Base-by-base conservation (phyloP, 2,888 invertebrate genomes). In the Morpho helenor region DNA sequence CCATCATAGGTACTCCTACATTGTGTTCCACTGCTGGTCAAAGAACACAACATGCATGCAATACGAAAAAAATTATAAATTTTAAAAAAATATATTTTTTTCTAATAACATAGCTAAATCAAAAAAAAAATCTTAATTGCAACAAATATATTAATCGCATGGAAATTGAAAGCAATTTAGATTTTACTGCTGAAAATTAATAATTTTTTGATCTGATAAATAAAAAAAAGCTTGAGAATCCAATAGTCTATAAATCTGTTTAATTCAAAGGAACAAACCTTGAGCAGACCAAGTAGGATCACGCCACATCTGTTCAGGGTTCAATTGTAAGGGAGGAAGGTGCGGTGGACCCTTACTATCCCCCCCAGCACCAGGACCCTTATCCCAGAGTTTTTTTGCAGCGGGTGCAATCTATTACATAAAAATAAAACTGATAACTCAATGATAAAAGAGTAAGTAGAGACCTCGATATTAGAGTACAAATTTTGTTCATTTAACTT, bases 201-300 rank as follows among this genome's bases (percentile, higher is more conserved):
- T 31, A 2, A 2, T 5, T 31, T 31, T 31, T 31, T 31, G 1
- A 31, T 3, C 31, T 0, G 3, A 31, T 5, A 5, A 31, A 31
- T 31, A 31, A 31, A 31, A 31, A 5, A 31, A 31, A 31, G 31
- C 31, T 31, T 5, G 31, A 31, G 31, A 31, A 31, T 31, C 5
- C 31, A 31, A 31, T 31, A 31, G 5, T 31, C 31, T 31, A 31
- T 16, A 16, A 16, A 5, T 31, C 31, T 31, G 31, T 2, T 31
- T 31, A 31, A 31, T 1, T 31, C 31, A 16, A 16, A 52, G 40
- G 39, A 39, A 60, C 71, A 90, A 91, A 94, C 96, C 96, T 92
- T 96, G 96, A 68, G 97, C 96, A 75, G 97, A 97, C 97, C 97
- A 97, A 72, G 97, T 96, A 59, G 96, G 94, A 85, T 97, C 97